Conservation (phyloP, 2,888 invertebrate genomes). For the Hydriomena furcata region DNA sequence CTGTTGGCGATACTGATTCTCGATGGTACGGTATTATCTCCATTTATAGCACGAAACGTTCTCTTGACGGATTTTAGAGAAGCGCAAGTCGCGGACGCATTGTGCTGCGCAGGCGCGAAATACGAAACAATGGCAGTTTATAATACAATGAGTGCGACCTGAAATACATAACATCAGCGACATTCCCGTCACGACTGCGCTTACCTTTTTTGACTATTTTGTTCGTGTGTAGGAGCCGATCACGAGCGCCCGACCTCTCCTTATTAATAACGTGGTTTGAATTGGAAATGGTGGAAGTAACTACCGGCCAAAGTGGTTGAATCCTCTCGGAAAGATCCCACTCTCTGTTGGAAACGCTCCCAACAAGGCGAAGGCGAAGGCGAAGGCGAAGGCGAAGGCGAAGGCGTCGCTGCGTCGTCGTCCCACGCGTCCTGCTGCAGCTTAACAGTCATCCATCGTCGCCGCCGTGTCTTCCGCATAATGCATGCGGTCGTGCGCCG, state of each 20-base stretch:
- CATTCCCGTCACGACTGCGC: slow-evolving; percentile 79
- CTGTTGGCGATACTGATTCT: not conserved
- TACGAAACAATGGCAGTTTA: slow-evolving; percentile 80
- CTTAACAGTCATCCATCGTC: slow-evolving; percentile 49
- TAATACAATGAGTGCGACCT: slow-evolving; percentile 78
- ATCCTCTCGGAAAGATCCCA: slow-evolving; percentile 21
- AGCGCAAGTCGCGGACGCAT: slow-evolving; percentile 40
- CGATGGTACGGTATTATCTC: slow-evolving; percentile 6
- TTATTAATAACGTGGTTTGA: slow-evolving; percentile 78
- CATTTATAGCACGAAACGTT: slow-evolving; percentile 48
- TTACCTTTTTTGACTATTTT: slow-evolving; percentile 78
- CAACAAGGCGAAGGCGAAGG: too few species aligned
- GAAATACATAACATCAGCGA: slow-evolving; percentile 71
- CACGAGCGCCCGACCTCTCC: slow-evolving; percentile 61
- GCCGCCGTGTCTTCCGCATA: slow-evolving; percentile 49
- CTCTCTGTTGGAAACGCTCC: too few species aligned
- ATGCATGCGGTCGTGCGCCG: slow-evolving; percentile 61
- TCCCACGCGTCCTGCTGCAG: slow-evolving; percentile 21
- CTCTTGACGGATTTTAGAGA: slow-evolving; percentile 50
- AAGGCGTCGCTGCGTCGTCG: not conserved
- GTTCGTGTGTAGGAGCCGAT: slow-evolving; percentile 56
- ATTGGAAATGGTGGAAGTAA: slow-evolving; percentile 58
- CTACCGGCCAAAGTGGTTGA: slow-evolving; percentile 15
- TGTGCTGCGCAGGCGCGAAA: slow-evolving; percentile 69
- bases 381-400: not conserved